A percentile compares a stretch with the other conserved stretches of the same genome.
Evolutionary conservation across 2,797 vertebrate species (phyloP).

Genomic region (Siniperca scherzeri): DNA sequence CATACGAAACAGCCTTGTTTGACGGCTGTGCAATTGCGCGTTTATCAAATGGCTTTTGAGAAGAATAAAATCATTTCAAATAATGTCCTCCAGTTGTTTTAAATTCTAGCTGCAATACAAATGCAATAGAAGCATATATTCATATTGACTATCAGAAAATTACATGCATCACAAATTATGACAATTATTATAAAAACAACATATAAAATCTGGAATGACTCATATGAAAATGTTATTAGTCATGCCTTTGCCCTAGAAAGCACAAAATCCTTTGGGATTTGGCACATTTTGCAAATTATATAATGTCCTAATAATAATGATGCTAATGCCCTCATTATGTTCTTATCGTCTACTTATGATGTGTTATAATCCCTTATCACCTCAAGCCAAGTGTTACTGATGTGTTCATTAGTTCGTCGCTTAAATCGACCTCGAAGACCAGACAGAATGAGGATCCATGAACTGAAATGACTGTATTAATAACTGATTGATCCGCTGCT

Average conservation of each 20-base stretch:
- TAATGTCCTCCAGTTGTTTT: neutral
- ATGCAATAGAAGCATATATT: neutral
- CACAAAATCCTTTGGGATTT: slow-evolving; percentile 64
- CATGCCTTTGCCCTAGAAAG: slow-evolving; percentile 62
- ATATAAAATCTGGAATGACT: slow-evolving; percentile 45
- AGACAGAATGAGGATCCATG: slow-evolving; percentile 50
- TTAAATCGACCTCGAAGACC: slow-evolving; percentile 62
- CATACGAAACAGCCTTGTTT: slow-evolving; percentile 24
- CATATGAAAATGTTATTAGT: slow-evolving; percentile 58
- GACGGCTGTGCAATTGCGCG: slow-evolving; percentile 27
- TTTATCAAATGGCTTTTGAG: slow-evolving; percentile 39
- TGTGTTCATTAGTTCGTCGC: slow-evolving; percentile 70
- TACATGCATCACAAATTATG: slow-evolving; percentile 29
- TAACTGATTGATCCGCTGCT: slow-evolving; percentile 56
- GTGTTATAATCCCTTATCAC: slow-evolving; percentile 74
- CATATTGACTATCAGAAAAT: slow-evolving; percentile 27
- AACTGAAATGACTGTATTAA: slow-evolving; percentile 56
- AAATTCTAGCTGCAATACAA: neutral
- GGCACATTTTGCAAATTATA: slow-evolving; percentile 68
- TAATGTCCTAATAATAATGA: slow-evolving; percentile 66
- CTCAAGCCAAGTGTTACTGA: slow-evolving; percentile 69
- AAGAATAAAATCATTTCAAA: slow-evolving; percentile 29
- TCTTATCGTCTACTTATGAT: slow-evolving; percentile 70
- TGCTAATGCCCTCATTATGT: slow-evolving; percentile 77
- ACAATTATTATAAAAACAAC: slow-evolving; percentile 25